Conservation (phyloP, 2,888 invertebrate species). For the Drosophila buzzatii region DNA sequence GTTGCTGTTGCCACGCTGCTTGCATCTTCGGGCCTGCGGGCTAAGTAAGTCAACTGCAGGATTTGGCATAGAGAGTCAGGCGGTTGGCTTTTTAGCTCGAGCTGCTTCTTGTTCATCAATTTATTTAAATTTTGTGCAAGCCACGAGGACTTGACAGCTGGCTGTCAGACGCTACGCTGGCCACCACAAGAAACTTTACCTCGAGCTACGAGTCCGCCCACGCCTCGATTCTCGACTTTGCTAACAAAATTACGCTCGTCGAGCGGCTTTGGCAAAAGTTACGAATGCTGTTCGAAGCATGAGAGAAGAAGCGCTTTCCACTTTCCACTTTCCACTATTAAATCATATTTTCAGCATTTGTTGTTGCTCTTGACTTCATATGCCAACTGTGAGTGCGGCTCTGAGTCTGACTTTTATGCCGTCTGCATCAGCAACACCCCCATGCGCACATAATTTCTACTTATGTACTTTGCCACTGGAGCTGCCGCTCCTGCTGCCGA, state of each 20-base stretch:
- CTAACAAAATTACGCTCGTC: conserved; percentile 62
- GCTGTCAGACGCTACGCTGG: conserved; percentile 58
- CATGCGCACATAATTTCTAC: conserved; percentile 73
- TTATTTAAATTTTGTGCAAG: conserved; percentile 69
- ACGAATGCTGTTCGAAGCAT: conserved; percentile 27
- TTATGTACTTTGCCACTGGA: conserved; percentile 59
- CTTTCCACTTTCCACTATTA: conserved; percentile 44
- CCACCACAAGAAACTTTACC: conserved; percentile 67
- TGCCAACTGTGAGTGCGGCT: conserved; percentile 26
- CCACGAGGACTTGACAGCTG: conserved; percentile 66
- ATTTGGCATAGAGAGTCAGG: conserved; percentile 15
- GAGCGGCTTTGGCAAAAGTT: conserved; percentile 51
- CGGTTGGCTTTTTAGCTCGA: background rate
- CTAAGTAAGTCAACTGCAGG: conserved; percentile 56
- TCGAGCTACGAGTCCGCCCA: background rate
- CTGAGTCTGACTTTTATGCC: conserved; percentile 66
- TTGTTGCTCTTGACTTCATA: conserved; percentile 30
- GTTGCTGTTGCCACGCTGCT: conserved; percentile 17
- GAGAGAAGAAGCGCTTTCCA: conserved; percentile 55
- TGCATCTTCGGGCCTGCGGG: conserved; percentile 34
- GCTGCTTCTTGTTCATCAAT: conserved; percentile 59
- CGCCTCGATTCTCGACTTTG: conserved; percentile 18
- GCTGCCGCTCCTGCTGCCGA: background rate
- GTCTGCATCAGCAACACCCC: conserved; percentile 62
- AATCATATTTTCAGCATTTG: conserved; percentile 67